A percentile compares a stretch with the other conserved stretches of the same genome.
These are phyloP conservation scores for Acanthornis magna DNA, from an alignment of 2,797 vertebrate species.

Conservation along the genomic window DNA sequence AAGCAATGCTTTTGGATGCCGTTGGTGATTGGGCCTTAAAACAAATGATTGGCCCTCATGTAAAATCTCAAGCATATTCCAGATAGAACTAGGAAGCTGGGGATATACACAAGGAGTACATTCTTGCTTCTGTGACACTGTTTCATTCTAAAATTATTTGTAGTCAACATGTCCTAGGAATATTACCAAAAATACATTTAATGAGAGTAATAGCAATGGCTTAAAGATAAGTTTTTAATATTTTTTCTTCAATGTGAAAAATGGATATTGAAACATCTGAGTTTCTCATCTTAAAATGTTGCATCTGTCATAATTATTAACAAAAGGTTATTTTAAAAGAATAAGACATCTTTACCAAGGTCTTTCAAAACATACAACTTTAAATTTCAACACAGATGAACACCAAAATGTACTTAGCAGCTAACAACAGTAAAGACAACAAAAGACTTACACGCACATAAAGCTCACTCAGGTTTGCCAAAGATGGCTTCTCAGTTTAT, in stretches of 20 bases:
- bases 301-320: neutral
- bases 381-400: neutral
- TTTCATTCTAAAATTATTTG: neutral
- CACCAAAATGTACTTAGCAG: neutral
- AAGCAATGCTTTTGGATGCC: neutral
- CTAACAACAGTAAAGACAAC: neutral
- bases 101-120: neutral
- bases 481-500: neutral
- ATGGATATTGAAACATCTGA: neutral
- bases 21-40: neutral
- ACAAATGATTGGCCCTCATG: neutral
- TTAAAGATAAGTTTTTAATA: neutral
- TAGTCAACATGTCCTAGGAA: neutral
- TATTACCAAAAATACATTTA: neutral
- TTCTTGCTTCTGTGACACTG: neutral
- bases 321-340: neutral
- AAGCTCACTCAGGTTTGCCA: neutral
- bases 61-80: neutral
- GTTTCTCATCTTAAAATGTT: neutral
- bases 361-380: neutral
- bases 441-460: neutral
- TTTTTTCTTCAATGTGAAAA: neutral
- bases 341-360: neutral
- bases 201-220: neutral
- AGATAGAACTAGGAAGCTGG: neutral